phyloP scores from a whole-genome alignment of 35 echinoderm and acorn worm genomes.

The Amphiura filiformis region DNA sequence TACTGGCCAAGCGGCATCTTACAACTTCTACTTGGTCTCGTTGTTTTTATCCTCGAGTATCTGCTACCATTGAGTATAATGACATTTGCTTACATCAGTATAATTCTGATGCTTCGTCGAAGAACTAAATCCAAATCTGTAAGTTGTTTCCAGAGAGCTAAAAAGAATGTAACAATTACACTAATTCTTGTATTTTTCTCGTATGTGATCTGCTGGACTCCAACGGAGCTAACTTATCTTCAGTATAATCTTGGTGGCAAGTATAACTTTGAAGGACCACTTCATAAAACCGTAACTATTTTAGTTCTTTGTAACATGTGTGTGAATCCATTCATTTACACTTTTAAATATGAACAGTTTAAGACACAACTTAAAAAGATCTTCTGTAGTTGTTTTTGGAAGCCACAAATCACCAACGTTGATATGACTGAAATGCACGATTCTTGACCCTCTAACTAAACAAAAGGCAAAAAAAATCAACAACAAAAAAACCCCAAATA shows the following conservation, averaged over 20 bases:
- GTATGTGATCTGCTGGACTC: constrained; percentile 82
- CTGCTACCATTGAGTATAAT: constrained; percentile 67
- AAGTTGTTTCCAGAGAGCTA: constrained; percentile 58
- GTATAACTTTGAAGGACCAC: constrained; percentile 54
- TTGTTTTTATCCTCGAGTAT: constrained; percentile 73
- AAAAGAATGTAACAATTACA: constrained; percentile 81
- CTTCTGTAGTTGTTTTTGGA: constrained; percentile 20
- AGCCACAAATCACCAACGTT: neutral
- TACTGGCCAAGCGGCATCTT: constrained; percentile 33
- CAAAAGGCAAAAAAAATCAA: too few species aligned
- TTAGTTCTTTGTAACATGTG: constrained; percentile 85
- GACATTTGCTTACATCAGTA: constrained; percentile 76
- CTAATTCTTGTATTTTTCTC: constrained; percentile 60
- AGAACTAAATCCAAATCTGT: constrained; percentile 42
- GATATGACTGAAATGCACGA: neutral
- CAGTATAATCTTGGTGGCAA: constrained; percentile 48
- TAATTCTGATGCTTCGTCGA: constrained; percentile 54
- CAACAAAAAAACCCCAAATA: too few species aligned
- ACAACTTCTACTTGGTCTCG: constrained; percentile 49
- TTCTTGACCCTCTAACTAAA: neutral
- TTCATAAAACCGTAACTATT: constrained; percentile 50
- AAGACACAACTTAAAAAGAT: constrained; percentile 53
- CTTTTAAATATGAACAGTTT: constrained; percentile 83
- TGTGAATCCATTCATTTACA: constrained; percentile 81
- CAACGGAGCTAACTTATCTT: constrained; percentile 60